A percentile compares a stretch with the other conserved stretches of the same genome.
phyloP scores from a whole-genome alignment of 2,888 invertebrate species.

The Elmis aenea region DNA sequence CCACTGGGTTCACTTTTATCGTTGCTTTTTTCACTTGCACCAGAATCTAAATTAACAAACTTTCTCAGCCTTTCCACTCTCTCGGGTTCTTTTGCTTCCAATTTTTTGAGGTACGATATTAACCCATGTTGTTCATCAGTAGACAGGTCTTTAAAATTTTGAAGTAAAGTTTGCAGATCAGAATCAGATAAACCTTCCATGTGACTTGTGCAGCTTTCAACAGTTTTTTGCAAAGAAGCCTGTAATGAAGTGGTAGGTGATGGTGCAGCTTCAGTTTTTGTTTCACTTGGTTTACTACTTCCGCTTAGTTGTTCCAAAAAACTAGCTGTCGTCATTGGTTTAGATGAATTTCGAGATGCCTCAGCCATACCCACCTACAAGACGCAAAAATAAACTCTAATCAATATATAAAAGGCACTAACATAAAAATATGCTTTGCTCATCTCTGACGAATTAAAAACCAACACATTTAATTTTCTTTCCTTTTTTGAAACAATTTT shows the following conservation, averaged over 20 bases:
- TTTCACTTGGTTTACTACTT: conserved; percentile 19
- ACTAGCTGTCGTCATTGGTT: conserved; percentile 50
- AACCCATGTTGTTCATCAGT: conserved; percentile 78
- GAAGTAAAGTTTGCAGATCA: conserved; percentile 71
- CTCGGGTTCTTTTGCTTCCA: conserved; percentile 70
- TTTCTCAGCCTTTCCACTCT: conserved; percentile 73
- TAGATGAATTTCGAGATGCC: conserved; percentile 51
- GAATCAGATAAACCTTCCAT: conserved; percentile 76
- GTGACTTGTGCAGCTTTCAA: conserved; percentile 23
- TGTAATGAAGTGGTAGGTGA: conserved; percentile 14
- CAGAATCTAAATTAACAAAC: conserved; percentile 61
- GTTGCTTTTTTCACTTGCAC: conserved; percentile 15
- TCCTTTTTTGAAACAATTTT: no score
- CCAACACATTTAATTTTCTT: no score
- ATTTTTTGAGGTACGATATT: conserved; percentile 74
- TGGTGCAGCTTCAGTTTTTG: conserved; percentile 10
- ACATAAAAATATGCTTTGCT: no score
- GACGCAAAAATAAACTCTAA: background rate
- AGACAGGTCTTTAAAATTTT: conserved; percentile 75
- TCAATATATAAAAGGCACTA: no score
- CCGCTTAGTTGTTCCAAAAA: conserved; percentile 44
- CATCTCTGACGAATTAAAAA: no score
- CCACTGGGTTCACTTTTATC: conserved; percentile 5
- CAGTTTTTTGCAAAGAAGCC: conserved; percentile 13
- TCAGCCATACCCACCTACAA: conserved; percentile 60